Conservation (phyloP, 2,113 vertebrate genomes). For the Mesoclemmys tuberculata region DNA sequence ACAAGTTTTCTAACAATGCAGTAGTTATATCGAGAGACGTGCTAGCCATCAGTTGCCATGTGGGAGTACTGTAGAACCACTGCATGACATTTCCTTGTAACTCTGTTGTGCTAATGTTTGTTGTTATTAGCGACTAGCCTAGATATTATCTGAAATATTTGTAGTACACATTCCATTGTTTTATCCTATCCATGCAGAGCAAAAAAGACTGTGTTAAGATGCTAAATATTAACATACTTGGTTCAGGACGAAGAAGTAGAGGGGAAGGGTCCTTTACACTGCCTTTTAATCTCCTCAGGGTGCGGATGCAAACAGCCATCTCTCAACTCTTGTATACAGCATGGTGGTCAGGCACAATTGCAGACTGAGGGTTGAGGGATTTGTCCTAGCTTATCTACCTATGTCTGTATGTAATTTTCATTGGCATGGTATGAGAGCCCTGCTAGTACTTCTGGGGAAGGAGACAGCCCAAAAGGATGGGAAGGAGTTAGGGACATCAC, state of each 20-base stretch:
- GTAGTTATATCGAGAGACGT: not conserved
- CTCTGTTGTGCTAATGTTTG: accelerated
- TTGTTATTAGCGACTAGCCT: not conserved
- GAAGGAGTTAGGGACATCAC: not conserved
- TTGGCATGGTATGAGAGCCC: not conserved
- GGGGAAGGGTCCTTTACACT: not conserved
- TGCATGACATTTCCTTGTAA: not conserved
- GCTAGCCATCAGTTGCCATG: not conserved
- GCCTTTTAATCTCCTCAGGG: not conserved
- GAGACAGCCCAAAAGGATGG: not conserved
- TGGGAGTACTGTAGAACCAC: not conserved
- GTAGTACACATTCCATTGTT: not conserved
- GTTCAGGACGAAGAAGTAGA: not conserved
- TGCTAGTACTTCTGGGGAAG: accelerated
- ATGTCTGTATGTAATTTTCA: not conserved
- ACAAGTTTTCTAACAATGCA: not conserved
- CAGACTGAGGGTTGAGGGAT: not conserved
- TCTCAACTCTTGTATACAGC: not conserved
- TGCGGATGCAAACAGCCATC: too few relatives aligned
- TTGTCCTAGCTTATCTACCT: not conserved
- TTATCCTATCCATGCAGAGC: not conserved
- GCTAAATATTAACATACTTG: accelerated
- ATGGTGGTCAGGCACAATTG: not conserved
- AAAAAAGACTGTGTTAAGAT: not conserved
- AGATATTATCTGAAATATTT: not conserved